Base-by-base conservation (phyloP, 2,113 vertebrate species). In the Calyptommatus sinebrachiatus region DNA sequence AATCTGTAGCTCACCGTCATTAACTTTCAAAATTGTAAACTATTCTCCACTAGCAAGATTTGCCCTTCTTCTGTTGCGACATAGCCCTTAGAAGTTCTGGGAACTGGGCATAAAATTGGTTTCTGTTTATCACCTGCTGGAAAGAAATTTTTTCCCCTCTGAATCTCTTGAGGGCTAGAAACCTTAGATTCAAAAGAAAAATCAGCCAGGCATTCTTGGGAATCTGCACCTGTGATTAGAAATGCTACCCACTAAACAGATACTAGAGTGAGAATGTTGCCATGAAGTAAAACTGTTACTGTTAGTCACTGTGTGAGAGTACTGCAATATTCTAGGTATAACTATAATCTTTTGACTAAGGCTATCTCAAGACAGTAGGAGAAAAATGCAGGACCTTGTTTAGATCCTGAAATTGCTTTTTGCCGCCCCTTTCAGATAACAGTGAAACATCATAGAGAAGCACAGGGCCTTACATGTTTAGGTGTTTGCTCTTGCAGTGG, bases 21-120 rank as follows among this genome's bases (percentile, higher is more conserved):
- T 12, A 48, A 60, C 48, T 26, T 41, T 50, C 50, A 57, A 45
- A n/a, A n/a, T 57, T 26, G 76, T 57, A 57, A 69, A 57, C 35
- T 68, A 26, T 69, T 57, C 53, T 41, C 29, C 48, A 60, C 76
- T 26, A 69, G 66, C 66, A 78, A 21, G 28, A 29, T 26, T 68
- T 78, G 8, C 66, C 12, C 29, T 78, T 35, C 63, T 53, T 48
- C 65, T 68, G 10, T 31, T 41, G 66, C 29, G 29, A n/a, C 60
- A 78, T n/a, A 28, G 35, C 8, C 16, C 76, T 69, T 41, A 41
- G 35, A 41, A 41, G 35, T 41, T 24, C 29, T 70, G 67, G 48
- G 66, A 35, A 35, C 31, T 41, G 76, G 69, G 66, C 29, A 78
- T 70, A 70, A 78, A 78, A 78, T 78, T 31, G 20, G 41, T 78